Evolutionary conservation across 2,113 vertebrate species (phyloP), one percentile per base, ranked within the genome.

Genomic region (Ptychochromis oligacanthus): DNA sequence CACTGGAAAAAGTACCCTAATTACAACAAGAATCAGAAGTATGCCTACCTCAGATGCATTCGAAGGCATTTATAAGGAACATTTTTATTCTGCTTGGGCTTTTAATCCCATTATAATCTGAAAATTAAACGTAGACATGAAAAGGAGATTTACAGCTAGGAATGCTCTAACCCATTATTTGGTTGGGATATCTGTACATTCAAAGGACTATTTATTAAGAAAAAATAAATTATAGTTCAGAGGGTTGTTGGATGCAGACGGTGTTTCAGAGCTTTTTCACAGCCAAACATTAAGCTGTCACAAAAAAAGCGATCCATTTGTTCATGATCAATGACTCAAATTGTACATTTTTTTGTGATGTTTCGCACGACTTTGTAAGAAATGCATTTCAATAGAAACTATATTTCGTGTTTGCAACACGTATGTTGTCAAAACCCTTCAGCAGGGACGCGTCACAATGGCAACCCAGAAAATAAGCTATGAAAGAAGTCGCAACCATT

Each of bases 71-170:
- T 70, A 70, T 70, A 70, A 28, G 15, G 24, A 49, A 43, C 24
- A 70, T 20, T 49, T 70, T 49, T 28, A 49, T 49, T 70, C 40
- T 70, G 40, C 49, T 70, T 49, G 40, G 15, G 65, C 43, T 49
- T 70, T 70, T 70, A 49, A 70, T 70, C 43, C 40, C 65, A 70
- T 70, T 70, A 67, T 17, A 49, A 15, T 70, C 15, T 70, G 43
- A 70, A 70, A 49, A 70, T 70, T 70, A 28, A 70, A 20, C 43
- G 28, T 7, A 49, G 24, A 70, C 18, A 70, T 28, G 6, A 70
- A 49, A 10, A 49, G 64, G 64, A 20, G 49, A 26, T 49, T 70
- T 70, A 20, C 24, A 49, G 65, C 24, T 49, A 28, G 15, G 46
- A 70, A 70, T 49, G 43, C 40, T 49, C 43, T 70, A 49, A 28